Evolutionary conservation across 2,797 vertebrate genomes (phyloP).

Genomic region (Petrocephalus schoutedeni): DNA sequence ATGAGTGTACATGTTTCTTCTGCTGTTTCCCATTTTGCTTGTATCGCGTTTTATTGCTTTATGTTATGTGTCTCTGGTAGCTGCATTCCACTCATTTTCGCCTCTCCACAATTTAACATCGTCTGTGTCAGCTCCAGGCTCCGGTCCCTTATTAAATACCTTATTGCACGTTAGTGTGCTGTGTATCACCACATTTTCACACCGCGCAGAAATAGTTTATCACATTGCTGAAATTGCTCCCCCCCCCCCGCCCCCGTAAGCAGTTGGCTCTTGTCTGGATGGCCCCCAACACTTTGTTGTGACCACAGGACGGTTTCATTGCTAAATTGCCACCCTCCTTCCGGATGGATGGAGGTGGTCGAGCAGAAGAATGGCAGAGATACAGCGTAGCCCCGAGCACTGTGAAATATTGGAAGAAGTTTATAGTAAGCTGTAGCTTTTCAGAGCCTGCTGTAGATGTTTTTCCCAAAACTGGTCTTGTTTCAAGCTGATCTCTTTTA

Average conservation of each 20-base stretch:
- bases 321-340: slow-evolving; percentile 34
- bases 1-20: background rate
- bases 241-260: slow-evolving; percentile 32
- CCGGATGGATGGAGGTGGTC: slow-evolving; percentile 30
- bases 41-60: background rate
- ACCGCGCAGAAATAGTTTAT: slow-evolving; percentile 36
- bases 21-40: background rate
- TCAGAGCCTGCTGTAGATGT: slow-evolving; percentile 8
- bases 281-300: slow-evolving; percentile 35
- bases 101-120: slow-evolving; percentile 3
- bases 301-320: slow-evolving; percentile 38
- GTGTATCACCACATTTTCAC: slow-evolving; percentile 31
- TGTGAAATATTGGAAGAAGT: slow-evolving; percentile 41
- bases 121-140: slow-evolving; percentile 30
- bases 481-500: slow-evolving; percentile 21
- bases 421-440: slow-evolving; percentile 25
- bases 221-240: slow-evolving; percentile 35
- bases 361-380: slow-evolving; percentile 28
- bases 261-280: slow-evolving; percentile 22
- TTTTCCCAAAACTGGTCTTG: background rate
- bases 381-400: slow-evolving; percentile 35
- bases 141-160: slow-evolving; percentile 31
- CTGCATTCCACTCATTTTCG: background rate
- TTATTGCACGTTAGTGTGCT: slow-evolving; percentile 16
- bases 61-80: background rate